Percentiles rank a stretch among this genome's conserved stretches.
Conservation (phyloP, 2,797 vertebrate species). For the Takifugu ocellatus region DNA sequence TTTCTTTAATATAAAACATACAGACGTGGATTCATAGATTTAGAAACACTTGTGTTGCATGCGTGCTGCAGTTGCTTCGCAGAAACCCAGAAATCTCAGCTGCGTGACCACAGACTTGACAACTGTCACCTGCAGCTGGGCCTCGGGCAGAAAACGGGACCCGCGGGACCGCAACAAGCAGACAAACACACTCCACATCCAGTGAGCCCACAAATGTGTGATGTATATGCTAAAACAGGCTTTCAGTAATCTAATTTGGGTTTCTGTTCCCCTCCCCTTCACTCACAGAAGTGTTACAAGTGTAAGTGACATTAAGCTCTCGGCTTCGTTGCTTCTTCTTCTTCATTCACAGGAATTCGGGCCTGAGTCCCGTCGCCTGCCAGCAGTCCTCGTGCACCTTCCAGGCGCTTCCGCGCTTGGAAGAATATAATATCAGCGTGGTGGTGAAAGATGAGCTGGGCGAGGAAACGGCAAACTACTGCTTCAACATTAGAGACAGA, state of each 20-base stretch:
- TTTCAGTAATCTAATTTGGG: too few species aligned
- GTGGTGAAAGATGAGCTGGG: slow-evolving; percentile 54
- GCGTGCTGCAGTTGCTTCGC: slow-evolving; percentile 51
- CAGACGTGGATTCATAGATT: too few species aligned
- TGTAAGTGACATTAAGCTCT: background rate
- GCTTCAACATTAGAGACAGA: slow-evolving; percentile 65
- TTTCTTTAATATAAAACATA: background rate
- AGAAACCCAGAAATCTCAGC: slow-evolving; percentile 56
- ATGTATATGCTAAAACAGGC: background rate
- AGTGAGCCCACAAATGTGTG: slow-evolving; percentile 31
- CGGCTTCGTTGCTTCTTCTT: background rate
- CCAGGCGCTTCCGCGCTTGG: slow-evolving; percentile 26
- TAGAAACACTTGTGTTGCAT: background rate
- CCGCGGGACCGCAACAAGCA: rapidly evolving
- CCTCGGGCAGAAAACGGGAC: slow-evolving; percentile 23
- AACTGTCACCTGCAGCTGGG: slow-evolving; percentile 52
- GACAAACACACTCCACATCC: slow-evolving; percentile 43
- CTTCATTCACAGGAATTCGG: slow-evolving; percentile 39
- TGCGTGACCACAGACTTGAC: slow-evolving; percentile 55
- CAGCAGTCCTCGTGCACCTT: slow-evolving; percentile 40
- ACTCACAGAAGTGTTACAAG: too few species aligned
- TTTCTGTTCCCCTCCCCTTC: too few species aligned
- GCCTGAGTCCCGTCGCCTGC: slow-evolving; percentile 24
- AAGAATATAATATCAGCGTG: slow-evolving; percentile 59
- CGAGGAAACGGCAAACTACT: slow-evolving; percentile 39